phyloP scores from a whole-genome alignment of 2,888 invertebrate genomes.

The Ornithoptera priamus region DNA sequence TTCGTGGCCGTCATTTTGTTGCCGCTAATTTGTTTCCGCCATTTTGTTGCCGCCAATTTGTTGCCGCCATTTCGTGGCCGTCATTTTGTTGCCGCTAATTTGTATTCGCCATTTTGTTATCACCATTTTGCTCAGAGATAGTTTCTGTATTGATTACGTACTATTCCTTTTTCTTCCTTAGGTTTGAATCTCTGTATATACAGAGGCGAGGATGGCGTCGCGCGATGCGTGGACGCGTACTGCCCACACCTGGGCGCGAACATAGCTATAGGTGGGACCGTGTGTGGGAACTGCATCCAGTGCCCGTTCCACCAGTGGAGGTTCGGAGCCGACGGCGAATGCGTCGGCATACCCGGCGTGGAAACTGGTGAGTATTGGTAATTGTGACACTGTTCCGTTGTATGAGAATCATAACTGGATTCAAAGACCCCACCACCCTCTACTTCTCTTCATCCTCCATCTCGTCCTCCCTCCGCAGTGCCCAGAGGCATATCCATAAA shows the following conservation, averaged over 20 bases:
- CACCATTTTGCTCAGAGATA: too few species aligned
- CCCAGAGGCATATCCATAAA: conserved; percentile 85
- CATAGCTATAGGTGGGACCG: conserved; percentile 88
- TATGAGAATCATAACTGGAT: too few species aligned
- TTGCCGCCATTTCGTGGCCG: too few species aligned
- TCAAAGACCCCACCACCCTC: too few species aligned
- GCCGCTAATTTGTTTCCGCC: too few species aligned
- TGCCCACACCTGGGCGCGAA: conserved; percentile 96
- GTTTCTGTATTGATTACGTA: too few species aligned
- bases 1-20: too few species aligned
- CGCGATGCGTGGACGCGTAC: conserved; percentile 89
- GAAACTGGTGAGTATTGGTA: conserved; percentile 54
- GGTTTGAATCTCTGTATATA: conserved; percentile 86
- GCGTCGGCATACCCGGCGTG: conserved; percentile 84
- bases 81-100: too few species aligned
- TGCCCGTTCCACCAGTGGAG: conserved; percentile 95
- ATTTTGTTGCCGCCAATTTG: too few species aligned
- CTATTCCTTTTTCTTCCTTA: conserved; percentile 40
- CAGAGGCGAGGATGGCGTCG: conserved; percentile 81
- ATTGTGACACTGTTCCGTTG: too few species aligned
- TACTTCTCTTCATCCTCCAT: background rate
- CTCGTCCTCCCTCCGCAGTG: conserved; percentile 70
- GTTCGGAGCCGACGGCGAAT: conserved; percentile 88
- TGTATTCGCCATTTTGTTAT: too few species aligned
- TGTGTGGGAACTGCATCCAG: conserved; percentile 87